phyloP scores from a whole-genome alignment of 2,797 vertebrate genomes.

The Psittacula echo region DNA sequence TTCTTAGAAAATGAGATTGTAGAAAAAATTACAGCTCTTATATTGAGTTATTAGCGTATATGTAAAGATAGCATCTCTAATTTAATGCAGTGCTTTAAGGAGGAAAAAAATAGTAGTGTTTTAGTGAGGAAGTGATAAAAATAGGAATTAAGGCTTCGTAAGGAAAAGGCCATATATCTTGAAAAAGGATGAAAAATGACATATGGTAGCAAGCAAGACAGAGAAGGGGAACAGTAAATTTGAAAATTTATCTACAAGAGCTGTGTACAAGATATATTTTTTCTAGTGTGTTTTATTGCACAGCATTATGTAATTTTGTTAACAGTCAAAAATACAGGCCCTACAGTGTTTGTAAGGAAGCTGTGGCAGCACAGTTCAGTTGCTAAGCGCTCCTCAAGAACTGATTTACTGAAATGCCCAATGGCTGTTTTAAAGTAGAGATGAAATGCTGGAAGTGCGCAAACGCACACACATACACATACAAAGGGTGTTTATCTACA shows the following conservation, averaged over 20 bases:
- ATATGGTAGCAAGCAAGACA: neutral
- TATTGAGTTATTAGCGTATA: neutral
- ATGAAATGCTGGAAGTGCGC: neutral
- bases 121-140: neutral
- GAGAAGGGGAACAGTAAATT: neutral
- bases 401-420: neutral
- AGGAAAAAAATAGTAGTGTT: neutral
- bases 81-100: neutral
- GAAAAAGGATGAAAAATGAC: neutral
- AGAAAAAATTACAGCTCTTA: neutral
- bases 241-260: neutral
- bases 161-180: neutral
- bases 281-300: neutral
- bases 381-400: neutral
- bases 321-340: neutral
- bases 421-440: neutral
- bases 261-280: neutral
- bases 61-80: neutral
- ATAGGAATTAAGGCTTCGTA: neutral
- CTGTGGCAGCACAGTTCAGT: neutral
- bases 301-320: neutral
- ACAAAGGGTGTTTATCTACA: neutral
- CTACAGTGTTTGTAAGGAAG: neutral
- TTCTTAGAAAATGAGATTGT: neutral
- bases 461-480: neutral